A percentile compares a stretch with the other conserved stretches of the same genome.
phyloP scores from a whole-genome alignment of 1,140 invertebrate genomes.

The Asbolus verrucosus region DNA sequence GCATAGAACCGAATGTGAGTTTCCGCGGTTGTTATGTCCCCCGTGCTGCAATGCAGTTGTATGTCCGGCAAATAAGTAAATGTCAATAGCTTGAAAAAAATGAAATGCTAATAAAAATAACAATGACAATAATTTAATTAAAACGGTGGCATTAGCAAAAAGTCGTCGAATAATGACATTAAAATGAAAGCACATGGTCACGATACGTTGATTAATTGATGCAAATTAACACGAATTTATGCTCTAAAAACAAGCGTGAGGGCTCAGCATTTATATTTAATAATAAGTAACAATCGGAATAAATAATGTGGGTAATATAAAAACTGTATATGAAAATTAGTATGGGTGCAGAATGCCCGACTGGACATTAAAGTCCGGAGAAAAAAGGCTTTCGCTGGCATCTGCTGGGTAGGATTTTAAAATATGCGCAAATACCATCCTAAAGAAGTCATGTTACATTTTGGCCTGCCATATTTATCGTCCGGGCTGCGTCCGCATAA shows the following conservation, averaged over 20 bases:
- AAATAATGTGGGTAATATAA: slow-evolving; percentile 17
- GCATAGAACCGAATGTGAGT: too few species aligned
- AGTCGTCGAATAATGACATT: slow-evolving; percentile 24
- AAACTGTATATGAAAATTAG: slow-evolving; percentile 28
- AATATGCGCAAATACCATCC: slow-evolving; percentile 57
- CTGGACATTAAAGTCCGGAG: background rate
- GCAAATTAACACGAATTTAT: slow-evolving; percentile 19
- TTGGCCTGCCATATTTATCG: slow-evolving; percentile 58
- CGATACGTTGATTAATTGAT: slow-evolving; percentile 28
- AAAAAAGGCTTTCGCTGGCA: slow-evolving; percentile 48
- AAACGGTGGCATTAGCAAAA: slow-evolving; percentile 9
- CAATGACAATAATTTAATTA: slow-evolving; percentile 15
- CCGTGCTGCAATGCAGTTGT: too few species aligned
- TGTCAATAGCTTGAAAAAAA: background rate
- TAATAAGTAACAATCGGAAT: slow-evolving; percentile 27
- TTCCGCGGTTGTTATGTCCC: background rate
- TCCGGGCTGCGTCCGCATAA: slow-evolving; percentile 52
- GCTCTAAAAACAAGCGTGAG: background rate
- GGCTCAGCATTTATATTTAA: slow-evolving; percentile 22
- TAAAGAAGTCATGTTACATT: slow-evolving; percentile 59
- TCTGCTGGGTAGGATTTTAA: slow-evolving; percentile 51
- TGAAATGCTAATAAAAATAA: slow-evolving; percentile 1
- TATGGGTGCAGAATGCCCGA: background rate
- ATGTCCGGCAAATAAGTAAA: background rate
- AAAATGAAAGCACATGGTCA: slow-evolving; percentile 28